Conservation (phyloP, 2,113 vertebrate species). For the Bagarius yarrelli region DNA sequence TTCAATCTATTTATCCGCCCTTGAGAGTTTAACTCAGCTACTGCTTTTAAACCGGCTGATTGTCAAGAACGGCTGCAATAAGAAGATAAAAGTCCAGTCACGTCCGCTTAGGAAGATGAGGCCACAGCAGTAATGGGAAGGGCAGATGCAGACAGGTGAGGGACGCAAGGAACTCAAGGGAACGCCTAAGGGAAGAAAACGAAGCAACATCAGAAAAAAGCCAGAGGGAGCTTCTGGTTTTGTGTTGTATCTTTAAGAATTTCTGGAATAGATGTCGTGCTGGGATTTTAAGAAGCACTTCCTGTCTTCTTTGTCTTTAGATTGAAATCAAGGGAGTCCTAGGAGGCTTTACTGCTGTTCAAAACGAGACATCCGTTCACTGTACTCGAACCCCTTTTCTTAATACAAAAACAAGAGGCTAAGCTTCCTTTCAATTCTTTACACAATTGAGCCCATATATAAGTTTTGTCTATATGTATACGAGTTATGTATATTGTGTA, state of each 20-base stretch:
- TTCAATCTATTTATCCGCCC: conserved; percentile 34
- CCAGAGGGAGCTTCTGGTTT: neutral
- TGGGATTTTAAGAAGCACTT: neutral
- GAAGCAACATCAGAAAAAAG: conserved; percentile 30
- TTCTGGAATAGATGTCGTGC: neutral
- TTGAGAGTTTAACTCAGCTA: conserved; percentile 33
- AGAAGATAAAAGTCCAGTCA: conserved; percentile 47
- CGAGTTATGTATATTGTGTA: no score
- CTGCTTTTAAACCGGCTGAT: conserved; percentile 39
- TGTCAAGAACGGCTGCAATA: conserved; percentile 42
- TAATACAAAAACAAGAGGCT: conserved; percentile 28
- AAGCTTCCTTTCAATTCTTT: neutral
- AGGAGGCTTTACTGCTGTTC: conserved; percentile 1
- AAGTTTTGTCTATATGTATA: no score
- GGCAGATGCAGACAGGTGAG: conserved; percentile 39
- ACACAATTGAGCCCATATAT: neutral
- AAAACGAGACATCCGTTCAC: conserved; percentile 10
- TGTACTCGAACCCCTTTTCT: conserved; percentile 11
- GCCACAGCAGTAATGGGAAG: conserved; percentile 32
- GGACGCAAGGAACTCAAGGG: neutral
- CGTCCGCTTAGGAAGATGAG: conserved; percentile 21
- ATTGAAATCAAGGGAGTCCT: neutral
- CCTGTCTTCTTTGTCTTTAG: neutral
- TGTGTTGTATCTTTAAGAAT: conserved; percentile 4
- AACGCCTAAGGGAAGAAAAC: neutral